phyloP scores from a whole-genome alignment of 2,113 vertebrate genomes.

The Pteronura brasiliensis region DNA sequence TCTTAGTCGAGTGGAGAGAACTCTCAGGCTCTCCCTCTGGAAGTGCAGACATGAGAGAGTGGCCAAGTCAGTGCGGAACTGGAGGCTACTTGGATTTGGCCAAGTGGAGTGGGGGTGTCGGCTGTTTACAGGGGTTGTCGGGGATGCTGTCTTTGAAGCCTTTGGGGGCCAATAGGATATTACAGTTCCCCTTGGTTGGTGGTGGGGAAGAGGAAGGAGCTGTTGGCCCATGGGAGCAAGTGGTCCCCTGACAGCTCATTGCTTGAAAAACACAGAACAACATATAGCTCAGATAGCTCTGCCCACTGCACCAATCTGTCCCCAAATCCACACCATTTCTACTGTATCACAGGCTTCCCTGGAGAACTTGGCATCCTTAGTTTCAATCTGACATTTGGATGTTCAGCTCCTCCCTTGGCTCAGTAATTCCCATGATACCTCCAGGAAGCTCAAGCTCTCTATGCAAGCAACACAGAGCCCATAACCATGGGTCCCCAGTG shows the following conservation, averaged over 20 bases:
- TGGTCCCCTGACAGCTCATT: neutral
- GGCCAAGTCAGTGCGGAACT: too few species aligned
- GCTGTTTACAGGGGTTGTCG: neutral
- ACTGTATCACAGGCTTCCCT: accelerated
- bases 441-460: neutral
- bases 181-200: accelerated
- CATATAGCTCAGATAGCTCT: neutral
- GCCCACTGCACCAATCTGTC: neutral
- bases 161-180: neutral
- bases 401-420: neutral
- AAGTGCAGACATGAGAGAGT: neutral
- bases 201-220: too few species aligned
- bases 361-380: neutral
- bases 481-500: accelerated
- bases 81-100: neutral
- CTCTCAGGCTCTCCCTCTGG: neutral
- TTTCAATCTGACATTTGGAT: neutral
- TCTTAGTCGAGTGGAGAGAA: neutral
- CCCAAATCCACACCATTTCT: neutral
- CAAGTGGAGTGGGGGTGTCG: neutral
- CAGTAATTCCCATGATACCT: neutral
- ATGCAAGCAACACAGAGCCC: neutral
- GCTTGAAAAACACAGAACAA: neutral
- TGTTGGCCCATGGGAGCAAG: neutral
- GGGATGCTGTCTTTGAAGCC: neutral